These are phyloP conservation scores for Apis laboriosa DNA, from an alignment of 1,140 invertebrate genomes.

Conservation along the genomic window DNA sequence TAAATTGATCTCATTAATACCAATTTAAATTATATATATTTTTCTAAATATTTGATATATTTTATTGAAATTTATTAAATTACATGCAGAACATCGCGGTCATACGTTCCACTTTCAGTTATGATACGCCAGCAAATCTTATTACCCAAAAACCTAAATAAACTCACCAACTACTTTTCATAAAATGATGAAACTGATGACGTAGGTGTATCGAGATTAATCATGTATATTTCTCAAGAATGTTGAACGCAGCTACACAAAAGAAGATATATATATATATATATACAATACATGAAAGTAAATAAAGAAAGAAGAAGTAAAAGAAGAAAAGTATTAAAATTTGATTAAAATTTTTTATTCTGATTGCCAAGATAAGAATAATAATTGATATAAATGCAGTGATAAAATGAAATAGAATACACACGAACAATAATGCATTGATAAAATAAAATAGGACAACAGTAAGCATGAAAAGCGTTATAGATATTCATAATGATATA, in stretches of 20 bases:
- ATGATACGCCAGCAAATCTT: conserved; percentile 1
- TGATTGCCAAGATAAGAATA: no score
- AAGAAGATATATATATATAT: neutral
- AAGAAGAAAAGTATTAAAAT: no score
- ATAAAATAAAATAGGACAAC: no score
- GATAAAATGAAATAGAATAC: no score
- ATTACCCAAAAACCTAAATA: conserved; percentile 8
- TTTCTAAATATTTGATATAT: neutral
- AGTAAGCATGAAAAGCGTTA: no score
- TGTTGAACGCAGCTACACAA: neutral
- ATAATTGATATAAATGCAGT: no score
- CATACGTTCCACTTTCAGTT: conserved; percentile 3
- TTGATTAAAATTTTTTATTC: no score
- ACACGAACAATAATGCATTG: no score
- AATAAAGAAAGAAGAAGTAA: no score
- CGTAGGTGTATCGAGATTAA: conserved; percentile 1
- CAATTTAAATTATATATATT: neutral
- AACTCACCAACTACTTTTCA: neutral
- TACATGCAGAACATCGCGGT: neutral
- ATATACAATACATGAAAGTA: no score
- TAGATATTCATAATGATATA: no score
- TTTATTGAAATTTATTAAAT: neutral
- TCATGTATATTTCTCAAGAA: neutral
- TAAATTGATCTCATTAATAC: no score
- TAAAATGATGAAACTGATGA: conserved; percentile 1